phyloP scores from a whole-genome alignment of 2,888 invertebrate species.

The Archaeoteleia sp. region DNA sequence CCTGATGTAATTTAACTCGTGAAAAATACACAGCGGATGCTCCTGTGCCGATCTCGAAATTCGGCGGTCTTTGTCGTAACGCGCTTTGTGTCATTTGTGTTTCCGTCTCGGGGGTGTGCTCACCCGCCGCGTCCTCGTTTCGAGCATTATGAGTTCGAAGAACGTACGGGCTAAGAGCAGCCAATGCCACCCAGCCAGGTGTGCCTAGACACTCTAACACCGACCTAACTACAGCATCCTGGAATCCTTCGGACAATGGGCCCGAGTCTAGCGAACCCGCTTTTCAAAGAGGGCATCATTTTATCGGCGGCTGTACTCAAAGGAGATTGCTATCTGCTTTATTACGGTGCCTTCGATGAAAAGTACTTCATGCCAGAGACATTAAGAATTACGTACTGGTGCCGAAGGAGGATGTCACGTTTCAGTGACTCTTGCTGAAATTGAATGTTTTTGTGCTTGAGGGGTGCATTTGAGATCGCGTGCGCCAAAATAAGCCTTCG shows the following conservation, averaged over 20 bases:
- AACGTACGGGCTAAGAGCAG: constrained; percentile 44
- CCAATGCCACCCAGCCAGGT: constrained; percentile 69
- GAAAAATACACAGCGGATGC: constrained; percentile 45
- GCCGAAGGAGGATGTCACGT: too few relatives aligned
- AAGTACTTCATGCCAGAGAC: constrained; percentile 19
- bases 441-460: too few relatives aligned
- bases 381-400: background rate
- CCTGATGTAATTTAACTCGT: constrained; percentile 52
- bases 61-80: constrained; percentile 59
- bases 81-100: constrained; percentile 70
- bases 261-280: constrained; percentile 17
- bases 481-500: too few relatives aligned
- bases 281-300: constrained; percentile 31
- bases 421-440: too few relatives aligned
- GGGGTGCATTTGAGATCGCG: too few relatives aligned
- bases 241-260: constrained; percentile 63
- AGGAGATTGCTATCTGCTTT: constrained; percentile 51
- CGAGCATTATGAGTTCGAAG: constrained; percentile 56
- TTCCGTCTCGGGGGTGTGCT: constrained; percentile 69
- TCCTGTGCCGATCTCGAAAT: constrained; percentile 60
- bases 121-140: constrained; percentile 38
- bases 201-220: constrained; percentile 57
- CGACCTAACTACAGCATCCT: constrained; percentile 68
- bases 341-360: constrained; percentile 39
- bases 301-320: constrained; percentile 46